A percentile compares a stretch with the other conserved stretches of the same genome.
Evolutionary conservation across 1,140 invertebrate genomes (phyloP).

Genomic region (Drosophila ercepeae): DNA sequence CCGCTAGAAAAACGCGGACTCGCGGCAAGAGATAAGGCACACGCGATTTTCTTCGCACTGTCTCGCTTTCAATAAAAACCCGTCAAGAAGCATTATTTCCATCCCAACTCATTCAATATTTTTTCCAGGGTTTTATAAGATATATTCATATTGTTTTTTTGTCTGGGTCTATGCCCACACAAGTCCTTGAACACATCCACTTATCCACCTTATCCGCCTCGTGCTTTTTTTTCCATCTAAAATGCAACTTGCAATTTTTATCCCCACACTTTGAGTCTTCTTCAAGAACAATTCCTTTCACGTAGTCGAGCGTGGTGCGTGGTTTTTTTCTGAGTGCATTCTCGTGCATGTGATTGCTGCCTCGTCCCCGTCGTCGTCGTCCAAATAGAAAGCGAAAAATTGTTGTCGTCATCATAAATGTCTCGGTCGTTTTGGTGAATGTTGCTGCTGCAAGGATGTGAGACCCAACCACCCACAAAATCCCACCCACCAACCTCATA

Average conservation of each 20-base stretch:
- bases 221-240: constrained; percentile 38
- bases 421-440: constrained; percentile 16
- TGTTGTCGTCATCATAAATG: constrained; percentile 51
- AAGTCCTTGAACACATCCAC: constrained; percentile 43
- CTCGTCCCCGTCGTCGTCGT: constrained; percentile 16
- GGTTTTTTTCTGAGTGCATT: constrained; percentile 14
- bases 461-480: not conserved
- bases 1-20: not conserved
- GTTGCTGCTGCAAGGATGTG: not conserved
- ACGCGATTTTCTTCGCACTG: constrained; percentile 25
- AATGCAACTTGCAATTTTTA: constrained; percentile 57
- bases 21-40: constrained; percentile 27
- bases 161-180: constrained; percentile 6
- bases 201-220: constrained; percentile 19
- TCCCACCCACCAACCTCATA: not conserved
- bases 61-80: constrained; percentile 24
- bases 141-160: constrained; percentile 1
- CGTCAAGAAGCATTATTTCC: constrained; percentile 69
- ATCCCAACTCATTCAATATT: constrained; percentile 40
- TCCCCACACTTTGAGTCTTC: constrained; percentile 21
- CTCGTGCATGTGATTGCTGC: constrained; percentile 28
- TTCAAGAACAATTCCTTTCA: constrained; percentile 46
- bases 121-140: not conserved
- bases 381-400: constrained; percentile 34
- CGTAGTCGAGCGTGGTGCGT: constrained; percentile 20